A percentile compares a stretch with the other conserved stretches of the same genome.
phyloP scores from a whole-genome alignment of 2,113 vertebrate genomes.

The Neolamprologus fasciatus region DNA sequence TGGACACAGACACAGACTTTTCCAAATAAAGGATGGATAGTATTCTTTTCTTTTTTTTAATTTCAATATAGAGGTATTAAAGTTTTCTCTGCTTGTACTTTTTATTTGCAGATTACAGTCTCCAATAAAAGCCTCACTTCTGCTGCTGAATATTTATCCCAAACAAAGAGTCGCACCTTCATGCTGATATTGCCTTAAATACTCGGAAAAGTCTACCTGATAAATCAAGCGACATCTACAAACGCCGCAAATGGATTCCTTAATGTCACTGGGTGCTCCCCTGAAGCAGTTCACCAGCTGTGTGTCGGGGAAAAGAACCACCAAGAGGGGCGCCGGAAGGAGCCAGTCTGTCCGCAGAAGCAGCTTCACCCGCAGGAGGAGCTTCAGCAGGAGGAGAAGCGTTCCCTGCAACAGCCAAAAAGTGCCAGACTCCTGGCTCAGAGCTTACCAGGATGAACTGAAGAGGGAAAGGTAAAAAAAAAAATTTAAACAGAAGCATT shows the following conservation, averaged over 20 bases:
- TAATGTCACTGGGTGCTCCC: constrained; percentile 49
- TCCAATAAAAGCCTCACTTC: neutral
- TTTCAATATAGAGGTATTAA: neutral
- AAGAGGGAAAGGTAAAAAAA: constrained; percentile 60
- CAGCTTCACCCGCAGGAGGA: constrained; percentile 56
- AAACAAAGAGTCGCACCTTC: neutral
- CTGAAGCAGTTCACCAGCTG: constrained; percentile 59
- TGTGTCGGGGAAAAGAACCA: neutral
- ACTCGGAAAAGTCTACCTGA: neutral
- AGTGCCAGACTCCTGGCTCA: constrained; percentile 63
- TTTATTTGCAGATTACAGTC: neutral
- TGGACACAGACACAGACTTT: neutral
- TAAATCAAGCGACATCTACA: neutral
- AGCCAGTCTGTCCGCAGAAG: constrained; percentile 42
- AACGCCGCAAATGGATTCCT: constrained; percentile 37
- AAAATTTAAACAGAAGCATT: neutral
- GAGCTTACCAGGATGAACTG: constrained; percentile 57
- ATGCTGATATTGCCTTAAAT: neutral
- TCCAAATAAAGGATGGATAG: neutral
- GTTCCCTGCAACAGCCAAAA: constrained; percentile 49
- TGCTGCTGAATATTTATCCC: neutral
- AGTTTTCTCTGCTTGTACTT: neutral
- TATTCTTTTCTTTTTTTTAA: neutral
- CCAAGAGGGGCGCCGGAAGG: neutral
- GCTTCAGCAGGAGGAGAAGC: constrained; percentile 62